These are phyloP conservation scores for Halcyon smyrnensis DNA, from an alignment of 2,797 vertebrate species.

Conservation along the genomic window DNA sequence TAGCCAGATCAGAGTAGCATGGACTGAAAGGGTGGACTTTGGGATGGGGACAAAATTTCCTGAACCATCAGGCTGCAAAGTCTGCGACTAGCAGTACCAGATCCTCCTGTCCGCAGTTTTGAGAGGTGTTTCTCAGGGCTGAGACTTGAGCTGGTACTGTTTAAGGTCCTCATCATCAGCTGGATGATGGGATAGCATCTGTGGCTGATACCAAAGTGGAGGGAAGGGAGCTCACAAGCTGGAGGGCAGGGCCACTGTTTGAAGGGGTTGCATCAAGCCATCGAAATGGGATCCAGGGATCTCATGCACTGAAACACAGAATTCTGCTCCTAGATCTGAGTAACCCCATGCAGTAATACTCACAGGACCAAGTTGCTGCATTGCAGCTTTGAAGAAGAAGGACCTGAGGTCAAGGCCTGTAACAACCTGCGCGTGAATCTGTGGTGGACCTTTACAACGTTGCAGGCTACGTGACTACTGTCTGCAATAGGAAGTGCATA, in stretches of 20 bases:
- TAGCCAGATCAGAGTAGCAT: neutral
- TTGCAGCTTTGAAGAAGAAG: neutral
- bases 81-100: neutral
- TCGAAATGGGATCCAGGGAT: neutral
- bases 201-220: neutral
- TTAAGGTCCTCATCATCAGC: neutral
- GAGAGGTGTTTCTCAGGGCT: neutral
- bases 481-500: neutral
- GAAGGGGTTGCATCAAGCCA: neutral
- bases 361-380: too few species aligned
- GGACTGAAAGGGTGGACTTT: neutral
- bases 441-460: neutral
- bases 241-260: rapidly evolving
- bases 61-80: neutral
- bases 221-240: neutral
- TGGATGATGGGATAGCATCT: neutral
- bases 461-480: too few species aligned
- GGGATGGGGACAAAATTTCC: rapidly evolving
- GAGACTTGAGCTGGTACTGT: neutral
- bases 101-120: neutral
- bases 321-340: neutral
- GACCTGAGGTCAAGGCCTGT: neutral
- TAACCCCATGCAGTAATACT: neutral
- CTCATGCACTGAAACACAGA: neutral
- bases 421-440: neutral